Evolutionary conservation across 1,140 invertebrate genomes (phyloP).

Genomic region (Eueides isabella): DNA sequence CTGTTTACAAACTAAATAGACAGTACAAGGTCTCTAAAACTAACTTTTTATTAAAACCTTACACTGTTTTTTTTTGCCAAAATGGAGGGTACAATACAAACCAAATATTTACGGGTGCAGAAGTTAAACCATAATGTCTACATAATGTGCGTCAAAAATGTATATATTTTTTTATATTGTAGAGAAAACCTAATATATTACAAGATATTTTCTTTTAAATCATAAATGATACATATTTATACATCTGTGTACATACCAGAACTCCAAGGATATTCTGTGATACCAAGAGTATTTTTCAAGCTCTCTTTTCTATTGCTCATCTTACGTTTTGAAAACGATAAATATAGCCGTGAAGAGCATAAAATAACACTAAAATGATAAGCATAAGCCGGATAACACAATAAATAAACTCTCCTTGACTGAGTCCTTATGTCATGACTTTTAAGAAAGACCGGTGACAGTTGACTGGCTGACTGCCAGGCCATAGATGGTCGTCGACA

Average conservation of each 20-base stretch:
- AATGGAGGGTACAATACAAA: neutral
- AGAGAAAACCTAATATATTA: neutral
- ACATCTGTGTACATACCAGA: conserved; percentile 51
- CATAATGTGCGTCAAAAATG: neutral
- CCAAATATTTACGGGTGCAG: neutral
- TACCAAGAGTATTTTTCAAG: conserved; percentile 59
- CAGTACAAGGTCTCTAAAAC: neutral
- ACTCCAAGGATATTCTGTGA: conserved; percentile 67
- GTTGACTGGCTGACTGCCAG: neutral
- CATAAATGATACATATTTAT: neutral
- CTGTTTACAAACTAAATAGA: too few species aligned
- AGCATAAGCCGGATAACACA: neutral
- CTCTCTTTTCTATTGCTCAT: conserved; percentile 58
- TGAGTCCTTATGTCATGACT: neutral
- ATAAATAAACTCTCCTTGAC: conserved; percentile 13
- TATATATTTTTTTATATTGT: neutral
- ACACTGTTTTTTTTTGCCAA: neutral
- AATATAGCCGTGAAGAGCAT: neutral
- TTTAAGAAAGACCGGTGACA: conserved; percentile 4
- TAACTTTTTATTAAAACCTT: neutral
- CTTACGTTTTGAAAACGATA: neutral
- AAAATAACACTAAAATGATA: neutral
- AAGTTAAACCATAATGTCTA: neutral
- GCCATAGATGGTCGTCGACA: too few species aligned
- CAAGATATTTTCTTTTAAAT: neutral